These are phyloP conservation scores for Istiophorus platypterus DNA, from an alignment of 2,113 vertebrate species.

Conservation along the genomic window DNA sequence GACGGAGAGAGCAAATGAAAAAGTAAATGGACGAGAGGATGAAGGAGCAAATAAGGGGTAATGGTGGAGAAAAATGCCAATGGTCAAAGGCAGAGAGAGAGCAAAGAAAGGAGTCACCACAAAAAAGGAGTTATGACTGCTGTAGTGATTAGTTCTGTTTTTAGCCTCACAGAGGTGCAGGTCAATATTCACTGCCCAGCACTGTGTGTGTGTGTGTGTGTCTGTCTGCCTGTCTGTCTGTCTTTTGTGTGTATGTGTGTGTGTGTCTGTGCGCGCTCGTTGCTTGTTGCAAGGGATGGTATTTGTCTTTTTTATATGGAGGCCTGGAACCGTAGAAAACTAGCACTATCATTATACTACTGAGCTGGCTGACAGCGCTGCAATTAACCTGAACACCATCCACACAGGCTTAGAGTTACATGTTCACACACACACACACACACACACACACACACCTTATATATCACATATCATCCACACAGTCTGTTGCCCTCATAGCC, in stretches of 20 bases:
- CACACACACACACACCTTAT: constrained; percentile 23
- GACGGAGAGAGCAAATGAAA: constrained; percentile 52
- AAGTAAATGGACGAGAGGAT: constrained; percentile 63
- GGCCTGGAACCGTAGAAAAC: constrained; percentile 61
- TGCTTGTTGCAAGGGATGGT: constrained; percentile 20
- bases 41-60: constrained; percentile 66
- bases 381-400: constrained; percentile 77
- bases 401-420: constrained; percentile 19
- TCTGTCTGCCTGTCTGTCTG: constrained; percentile 33
- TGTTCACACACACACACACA: constrained; percentile 28
- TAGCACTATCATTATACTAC: constrained; percentile 76
- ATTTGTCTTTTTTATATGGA: constrained; percentile 59
- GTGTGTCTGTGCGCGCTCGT: constrained; percentile 34
- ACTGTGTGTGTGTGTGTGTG: constrained; percentile 29
- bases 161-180: constrained; percentile 74
- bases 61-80: constrained; percentile 76
- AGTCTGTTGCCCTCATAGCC: constrained; percentile 9
- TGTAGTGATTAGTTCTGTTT: constrained; percentile 83
- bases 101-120: constrained; percentile 63
- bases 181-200: constrained; percentile 81
- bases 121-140: constrained; percentile 77
- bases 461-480: constrained; percentile 33
- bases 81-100: constrained; percentile 53
- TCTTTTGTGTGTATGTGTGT: constrained; percentile 25
- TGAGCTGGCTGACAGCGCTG: constrained; percentile 70